phyloP scores from a whole-genome alignment of 2,797 vertebrate genomes.

The Pipistrellus pygmaeus region DNA sequence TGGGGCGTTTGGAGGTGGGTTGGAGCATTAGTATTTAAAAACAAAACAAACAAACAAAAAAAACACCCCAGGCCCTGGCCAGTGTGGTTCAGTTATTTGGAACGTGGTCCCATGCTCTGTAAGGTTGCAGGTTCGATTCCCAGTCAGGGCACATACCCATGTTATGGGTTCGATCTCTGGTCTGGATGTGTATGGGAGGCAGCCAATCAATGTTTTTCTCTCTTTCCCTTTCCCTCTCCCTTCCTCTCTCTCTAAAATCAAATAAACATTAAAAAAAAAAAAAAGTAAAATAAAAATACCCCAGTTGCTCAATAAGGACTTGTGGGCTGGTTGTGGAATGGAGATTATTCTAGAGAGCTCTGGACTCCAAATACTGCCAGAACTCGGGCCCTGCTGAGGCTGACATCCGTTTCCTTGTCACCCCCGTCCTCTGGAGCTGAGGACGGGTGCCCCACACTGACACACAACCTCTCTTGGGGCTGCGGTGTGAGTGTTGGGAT shows the following conservation, averaged over 20 bases:
- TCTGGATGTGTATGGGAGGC: not conserved
- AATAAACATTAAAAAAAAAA: not conserved
- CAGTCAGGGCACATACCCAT: not conserved
- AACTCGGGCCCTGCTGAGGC: not conserved
- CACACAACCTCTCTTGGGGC: not conserved
- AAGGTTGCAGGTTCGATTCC: not conserved
- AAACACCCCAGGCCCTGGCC: not conserved
- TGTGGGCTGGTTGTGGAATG: not conserved
- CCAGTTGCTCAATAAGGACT: not conserved
- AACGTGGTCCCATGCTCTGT: not conserved
- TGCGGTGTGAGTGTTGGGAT: not conserved
- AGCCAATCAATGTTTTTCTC: not conserved
- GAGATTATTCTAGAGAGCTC: not conserved
- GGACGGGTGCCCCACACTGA: not conserved
- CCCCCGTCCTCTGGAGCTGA: not conserved
- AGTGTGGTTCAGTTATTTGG: not conserved
- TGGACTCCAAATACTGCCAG: not conserved
- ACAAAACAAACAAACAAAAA: too few relatives aligned
- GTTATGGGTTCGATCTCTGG: not conserved
- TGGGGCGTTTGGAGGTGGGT: not conserved
- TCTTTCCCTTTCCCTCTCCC: not conserved
- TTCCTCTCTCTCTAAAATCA: not conserved
- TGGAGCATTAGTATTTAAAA: not conserved
- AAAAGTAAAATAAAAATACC: not conserved
- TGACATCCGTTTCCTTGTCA: not conserved